These are phyloP conservation scores for Artemia sinica DNA, from an alignment of 2,888 invertebrate species.

Conservation along the genomic window DNA sequence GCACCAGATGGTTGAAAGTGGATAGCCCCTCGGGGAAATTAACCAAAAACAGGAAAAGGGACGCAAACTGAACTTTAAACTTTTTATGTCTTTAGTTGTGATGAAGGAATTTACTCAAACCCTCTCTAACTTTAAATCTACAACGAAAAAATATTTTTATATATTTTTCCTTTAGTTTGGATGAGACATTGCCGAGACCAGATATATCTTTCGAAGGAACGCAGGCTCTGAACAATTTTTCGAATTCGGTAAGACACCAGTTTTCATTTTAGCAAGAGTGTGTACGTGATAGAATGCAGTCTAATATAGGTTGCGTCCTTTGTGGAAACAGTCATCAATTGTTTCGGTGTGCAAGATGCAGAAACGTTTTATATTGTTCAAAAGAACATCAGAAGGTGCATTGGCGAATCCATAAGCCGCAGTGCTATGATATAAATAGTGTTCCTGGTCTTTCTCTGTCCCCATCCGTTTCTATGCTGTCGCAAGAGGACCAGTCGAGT, in stretches of 20 bases:
- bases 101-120: no score
- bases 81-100: no score
- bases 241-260: background rate
- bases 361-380: constrained; percentile 54
- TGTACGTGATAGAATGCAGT: constrained; percentile 23
- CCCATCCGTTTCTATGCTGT: background rate
- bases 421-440: constrained; percentile 26
- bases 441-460: constrained; percentile 20
- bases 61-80: no score
- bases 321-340: constrained; percentile 44
- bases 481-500: background rate
- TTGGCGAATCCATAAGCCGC: constrained; percentile 53
- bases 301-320: constrained; percentile 30
- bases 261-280: constrained; percentile 6
- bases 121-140: no score
- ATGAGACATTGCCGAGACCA: no score
- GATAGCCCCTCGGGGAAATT: no score
- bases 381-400: constrained; percentile 59
- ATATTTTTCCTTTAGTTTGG: no score
- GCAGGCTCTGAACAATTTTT: no score
- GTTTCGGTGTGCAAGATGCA: constrained; percentile 55
- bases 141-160: no score
- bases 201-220: no score
- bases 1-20: no score
- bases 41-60: no score